Conservation (phyloP, 2,888 invertebrate genomes). For the Subacronicta megacephala region DNA sequence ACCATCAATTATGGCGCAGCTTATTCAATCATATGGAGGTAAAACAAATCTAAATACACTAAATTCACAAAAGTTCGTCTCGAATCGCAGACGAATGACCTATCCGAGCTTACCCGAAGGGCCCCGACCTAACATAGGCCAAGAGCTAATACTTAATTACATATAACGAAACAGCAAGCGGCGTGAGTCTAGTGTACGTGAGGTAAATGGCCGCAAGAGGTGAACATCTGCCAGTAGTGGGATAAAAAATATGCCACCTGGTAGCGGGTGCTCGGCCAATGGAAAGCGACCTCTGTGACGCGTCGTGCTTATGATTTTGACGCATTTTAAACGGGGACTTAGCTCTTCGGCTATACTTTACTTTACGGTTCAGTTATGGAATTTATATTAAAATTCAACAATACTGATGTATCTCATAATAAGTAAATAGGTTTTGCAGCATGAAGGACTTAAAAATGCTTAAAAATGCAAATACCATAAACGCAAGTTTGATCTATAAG, state of each 20-base stretch:
- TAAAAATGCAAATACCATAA: too few species aligned
- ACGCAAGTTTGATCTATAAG: too few species aligned
- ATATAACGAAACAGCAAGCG: constrained; percentile 28
- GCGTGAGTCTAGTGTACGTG: constrained; percentile 40
- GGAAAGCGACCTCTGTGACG: constrained; percentile 41
- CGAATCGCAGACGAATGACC: constrained; percentile 22
- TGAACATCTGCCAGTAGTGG: constrained; percentile 64
- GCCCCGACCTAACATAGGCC: constrained; percentile 13
- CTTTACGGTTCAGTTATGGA: too few species aligned
- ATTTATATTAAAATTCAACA: too few species aligned
- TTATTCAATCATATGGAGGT: too few species aligned
- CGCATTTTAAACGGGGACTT: constrained; percentile 1
- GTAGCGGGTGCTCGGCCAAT: constrained; percentile 54
- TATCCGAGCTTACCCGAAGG: constrained; percentile 23
- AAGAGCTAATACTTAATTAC: constrained; percentile 39
- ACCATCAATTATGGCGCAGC: too few species aligned
- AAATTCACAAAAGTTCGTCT: constrained; percentile 14
- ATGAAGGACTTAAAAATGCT: too few species aligned
- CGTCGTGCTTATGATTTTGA: constrained; percentile 43
- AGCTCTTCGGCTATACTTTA: neutral
- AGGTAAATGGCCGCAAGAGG: constrained; percentile 67
- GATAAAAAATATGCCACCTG: constrained; percentile 70
- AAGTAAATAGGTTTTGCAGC: too few species aligned
- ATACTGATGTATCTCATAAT: too few species aligned
- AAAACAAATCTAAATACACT: neutral